These are phyloP conservation scores for Albula glossodonta DNA, from an alignment of 2,113 vertebrate genomes.

Conservation along the genomic window DNA sequence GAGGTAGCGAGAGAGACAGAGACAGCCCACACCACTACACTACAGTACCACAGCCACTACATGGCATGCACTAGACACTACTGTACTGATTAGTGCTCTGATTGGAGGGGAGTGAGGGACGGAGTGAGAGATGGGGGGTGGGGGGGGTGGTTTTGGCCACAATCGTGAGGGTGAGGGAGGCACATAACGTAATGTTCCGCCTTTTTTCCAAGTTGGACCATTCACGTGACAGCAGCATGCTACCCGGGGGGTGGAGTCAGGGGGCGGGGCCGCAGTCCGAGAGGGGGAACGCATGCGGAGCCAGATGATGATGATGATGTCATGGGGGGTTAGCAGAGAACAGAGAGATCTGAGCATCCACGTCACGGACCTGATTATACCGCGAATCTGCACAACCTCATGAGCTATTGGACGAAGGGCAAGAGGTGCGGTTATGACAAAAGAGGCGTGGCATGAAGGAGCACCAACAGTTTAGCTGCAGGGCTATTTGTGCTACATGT, in stretches of 20 bases:
- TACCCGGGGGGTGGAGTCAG: slow-evolving; percentile 45
- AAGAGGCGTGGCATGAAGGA: too few species aligned
- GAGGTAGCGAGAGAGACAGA: slow-evolving; percentile 30
- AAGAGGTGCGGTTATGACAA: too few species aligned
- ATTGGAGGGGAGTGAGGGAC: slow-evolving; percentile 21
- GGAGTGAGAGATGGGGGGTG: neutral
- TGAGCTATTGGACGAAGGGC: too few species aligned
- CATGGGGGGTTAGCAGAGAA: neutral
- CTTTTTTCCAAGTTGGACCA: slow-evolving; percentile 44
- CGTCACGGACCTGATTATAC: neutral
- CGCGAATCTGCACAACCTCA: too few species aligned
- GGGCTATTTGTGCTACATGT: too few species aligned
- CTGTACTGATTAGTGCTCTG: slow-evolving; percentile 36
- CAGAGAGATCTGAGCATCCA: neutral
- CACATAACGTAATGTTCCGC: slow-evolving; percentile 39
- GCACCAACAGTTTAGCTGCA: too few species aligned
- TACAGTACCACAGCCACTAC: slow-evolving; percentile 59
- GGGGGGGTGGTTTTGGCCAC: neutral
- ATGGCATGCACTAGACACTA: slow-evolving; percentile 40
- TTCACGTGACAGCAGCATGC: slow-evolving; percentile 18
- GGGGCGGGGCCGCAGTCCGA: slow-evolving; percentile 33
- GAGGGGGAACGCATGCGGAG: neutral
- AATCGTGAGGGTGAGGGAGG: neutral
- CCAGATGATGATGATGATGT: slow-evolving; percentile 3
- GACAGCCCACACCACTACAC: slow-evolving; percentile 56